phyloP scores from a whole-genome alignment of 2,888 invertebrate species.

The Eupelmus urozonus region DNA sequence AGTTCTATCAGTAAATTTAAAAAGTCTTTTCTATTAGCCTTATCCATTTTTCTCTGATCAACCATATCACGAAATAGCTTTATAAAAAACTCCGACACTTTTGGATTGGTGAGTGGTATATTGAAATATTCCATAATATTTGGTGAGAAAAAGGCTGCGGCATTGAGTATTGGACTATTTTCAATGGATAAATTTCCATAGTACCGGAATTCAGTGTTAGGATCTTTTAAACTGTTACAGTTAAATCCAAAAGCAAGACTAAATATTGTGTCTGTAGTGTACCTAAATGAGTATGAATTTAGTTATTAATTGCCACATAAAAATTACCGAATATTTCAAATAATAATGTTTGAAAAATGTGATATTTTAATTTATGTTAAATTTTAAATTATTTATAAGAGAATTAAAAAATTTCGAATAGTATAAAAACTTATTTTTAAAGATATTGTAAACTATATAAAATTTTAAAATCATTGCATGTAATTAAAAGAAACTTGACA shows the following conservation, averaged over 20 bases:
- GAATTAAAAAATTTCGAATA: too few relatives aligned
- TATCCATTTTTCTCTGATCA: constrained; percentile 67
- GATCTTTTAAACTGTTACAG: constrained; percentile 67
- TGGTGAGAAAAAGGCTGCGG: constrained; percentile 62
- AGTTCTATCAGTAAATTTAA: constrained; percentile 73
- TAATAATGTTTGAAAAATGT: too few relatives aligned
- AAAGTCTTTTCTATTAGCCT: constrained; percentile 73
- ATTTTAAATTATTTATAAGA: too few relatives aligned
- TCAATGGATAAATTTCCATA: constrained; percentile 66
- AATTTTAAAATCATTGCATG: too few relatives aligned
- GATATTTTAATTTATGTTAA: too few relatives aligned
- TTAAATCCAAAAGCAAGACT: constrained; percentile 69
- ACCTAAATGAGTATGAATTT: too few relatives aligned
- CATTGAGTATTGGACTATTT: constrained; percentile 55
- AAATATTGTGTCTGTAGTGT: constrained; percentile 10
- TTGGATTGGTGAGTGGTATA: constrained; percentile 63
- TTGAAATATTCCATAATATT: constrained; percentile 65
- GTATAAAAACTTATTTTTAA: too few relatives aligned
- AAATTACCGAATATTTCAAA: too few relatives aligned
- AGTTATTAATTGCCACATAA: too few relatives aligned
- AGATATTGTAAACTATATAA: too few relatives aligned
- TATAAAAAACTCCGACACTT: constrained; percentile 71
- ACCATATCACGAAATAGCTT: constrained; percentile 72
- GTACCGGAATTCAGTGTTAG: constrained; percentile 68
- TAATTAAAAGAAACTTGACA: too few relatives aligned